A percentile compares a stretch with the other conserved stretches of the same genome.
Conservation (phyloP, 2,888 invertebrate species). For the Amitus sp. region DNA sequence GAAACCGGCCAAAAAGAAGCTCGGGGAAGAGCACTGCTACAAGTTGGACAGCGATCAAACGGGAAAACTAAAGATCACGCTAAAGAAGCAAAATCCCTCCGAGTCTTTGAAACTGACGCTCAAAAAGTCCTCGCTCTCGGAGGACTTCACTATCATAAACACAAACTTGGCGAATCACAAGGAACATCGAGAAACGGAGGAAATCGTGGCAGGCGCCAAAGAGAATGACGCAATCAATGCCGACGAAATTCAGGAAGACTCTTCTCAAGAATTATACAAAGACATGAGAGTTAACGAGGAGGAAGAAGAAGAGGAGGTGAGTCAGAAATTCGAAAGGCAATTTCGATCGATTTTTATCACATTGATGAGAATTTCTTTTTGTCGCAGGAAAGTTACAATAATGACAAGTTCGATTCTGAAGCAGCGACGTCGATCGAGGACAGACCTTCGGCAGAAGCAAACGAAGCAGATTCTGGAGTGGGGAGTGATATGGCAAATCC, state of each 20-base stretch:
- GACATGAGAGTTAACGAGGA: constrained; percentile 61
- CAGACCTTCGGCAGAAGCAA: constrained; percentile 56
- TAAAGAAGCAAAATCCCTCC: constrained; percentile 53
- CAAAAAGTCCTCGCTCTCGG: constrained; percentile 55
- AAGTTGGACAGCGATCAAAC: constrained; percentile 55
- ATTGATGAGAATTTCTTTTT: neutral
- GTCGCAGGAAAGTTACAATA: constrained; percentile 51
- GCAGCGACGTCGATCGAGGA: constrained; percentile 56
- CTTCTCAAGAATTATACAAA: constrained; percentile 53
- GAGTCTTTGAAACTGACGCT: constrained; percentile 55
- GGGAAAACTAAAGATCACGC: constrained; percentile 57
- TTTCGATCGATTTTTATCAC: too few species aligned
- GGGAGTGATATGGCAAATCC: constrained; percentile 63
- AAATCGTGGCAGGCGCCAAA: constrained; percentile 53
- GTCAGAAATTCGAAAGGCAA: too few species aligned
- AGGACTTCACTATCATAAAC: constrained; percentile 58
- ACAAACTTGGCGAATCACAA: constrained; percentile 42
- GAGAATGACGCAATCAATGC: constrained; percentile 56
- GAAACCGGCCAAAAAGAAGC: constrained; percentile 48
- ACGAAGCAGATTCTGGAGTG: constrained; percentile 63
- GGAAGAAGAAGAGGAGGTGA: too few species aligned
- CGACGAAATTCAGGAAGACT: constrained; percentile 50
- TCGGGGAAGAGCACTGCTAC: constrained; percentile 47
- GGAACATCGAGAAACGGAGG: constrained; percentile 41
- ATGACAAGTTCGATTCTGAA: constrained; percentile 49